A percentile compares a stretch with the other conserved stretches of the same genome.
Conservation (phyloP, 1,140 invertebrate species). For the Triops cancriformis region DNA sequence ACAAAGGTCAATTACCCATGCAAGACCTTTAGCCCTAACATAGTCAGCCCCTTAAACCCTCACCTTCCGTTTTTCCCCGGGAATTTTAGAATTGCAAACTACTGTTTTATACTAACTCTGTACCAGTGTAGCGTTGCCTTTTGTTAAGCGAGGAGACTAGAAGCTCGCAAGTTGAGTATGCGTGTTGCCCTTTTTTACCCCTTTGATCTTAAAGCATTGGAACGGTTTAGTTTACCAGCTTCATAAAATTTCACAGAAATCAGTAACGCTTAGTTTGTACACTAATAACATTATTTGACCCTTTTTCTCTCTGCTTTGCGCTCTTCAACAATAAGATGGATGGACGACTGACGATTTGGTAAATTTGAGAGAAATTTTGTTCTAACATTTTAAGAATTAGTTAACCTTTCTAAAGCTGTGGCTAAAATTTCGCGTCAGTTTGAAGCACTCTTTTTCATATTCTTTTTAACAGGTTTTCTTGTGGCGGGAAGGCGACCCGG, state of each 20-base stretch:
- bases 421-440: neutral
- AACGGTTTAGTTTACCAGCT: constrained; percentile 21
- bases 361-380: neutral
- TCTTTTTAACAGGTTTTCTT: constrained; percentile 36
- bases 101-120: neutral
- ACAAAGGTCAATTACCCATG: constrained; percentile 1
- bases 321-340: constrained; percentile 39
- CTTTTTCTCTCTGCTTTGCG: neutral
- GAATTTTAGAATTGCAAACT: constrained; percentile 2
- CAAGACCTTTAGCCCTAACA: constrained; percentile 1
- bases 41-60: neutral
- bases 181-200: too few relatives aligned
- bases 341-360: constrained; percentile 48
- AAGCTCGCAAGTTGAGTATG: neutral
- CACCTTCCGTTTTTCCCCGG: neutral
- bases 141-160: neutral
- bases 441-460: neutral
- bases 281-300: neutral
- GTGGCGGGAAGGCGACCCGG: constrained; percentile 46
- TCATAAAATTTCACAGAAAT: neutral
- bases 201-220: too few relatives aligned
- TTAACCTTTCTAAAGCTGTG: too few relatives aligned
- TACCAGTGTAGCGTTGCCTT: neutral
- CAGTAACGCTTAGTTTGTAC: neutral
- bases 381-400: too few relatives aligned